Base-by-base conservation (phyloP, 2,888 invertebrate species). In the Drosophila setosimentum region DNA sequence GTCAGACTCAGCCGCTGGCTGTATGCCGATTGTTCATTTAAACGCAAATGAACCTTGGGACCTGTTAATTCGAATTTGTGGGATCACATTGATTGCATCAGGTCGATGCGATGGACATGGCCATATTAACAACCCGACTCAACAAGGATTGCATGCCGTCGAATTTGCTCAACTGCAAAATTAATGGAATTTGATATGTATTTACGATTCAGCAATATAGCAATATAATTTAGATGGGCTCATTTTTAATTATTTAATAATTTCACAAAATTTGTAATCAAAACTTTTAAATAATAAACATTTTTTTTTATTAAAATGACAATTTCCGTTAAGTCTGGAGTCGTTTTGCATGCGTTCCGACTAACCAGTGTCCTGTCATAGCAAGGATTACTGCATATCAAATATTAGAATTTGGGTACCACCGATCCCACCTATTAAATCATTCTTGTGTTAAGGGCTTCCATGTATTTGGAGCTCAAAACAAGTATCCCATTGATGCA, bases 11-110 rank as follows among this genome's bases (percentile, higher is more conserved):
- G 69, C 68, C 63, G 37, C 29, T 18, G 55, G 71, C 63, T 24
- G 16, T n/a, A 29, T 53, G 58, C 53, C 55, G 65, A 54, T 51
- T 79, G 74, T 69, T 87, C 82, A 87, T 87, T 91, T 87, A 78
- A 68, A 87, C 88, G 74, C 76, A 91, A 91, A 91, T 89, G 82
- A 87, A 82, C 68, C 71, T 73, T 68, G 90, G 91, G 90, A 87
- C 65, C 75, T 78, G 73, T 45, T 40, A 42, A 33, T 42, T 48
- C 54, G 7, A 63, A 65, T 62, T 68, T 54, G 69, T 70, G 68
- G 49, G 55, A 48, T 50, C 64, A 55, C 63, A 77, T 68, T 83
- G 71, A 87, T 74, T 89, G 51, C 59, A 60, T 78, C 27, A 70
- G 32, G 21, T 54, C 7, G 40, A n/a, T 21, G 18, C 24, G 48